Percentiles rank a stretch among this genome's conserved stretches.
Evolutionary conservation across 2,797 vertebrate genomes (phyloP).

Genomic region (Anguilla anguilla): DNA sequence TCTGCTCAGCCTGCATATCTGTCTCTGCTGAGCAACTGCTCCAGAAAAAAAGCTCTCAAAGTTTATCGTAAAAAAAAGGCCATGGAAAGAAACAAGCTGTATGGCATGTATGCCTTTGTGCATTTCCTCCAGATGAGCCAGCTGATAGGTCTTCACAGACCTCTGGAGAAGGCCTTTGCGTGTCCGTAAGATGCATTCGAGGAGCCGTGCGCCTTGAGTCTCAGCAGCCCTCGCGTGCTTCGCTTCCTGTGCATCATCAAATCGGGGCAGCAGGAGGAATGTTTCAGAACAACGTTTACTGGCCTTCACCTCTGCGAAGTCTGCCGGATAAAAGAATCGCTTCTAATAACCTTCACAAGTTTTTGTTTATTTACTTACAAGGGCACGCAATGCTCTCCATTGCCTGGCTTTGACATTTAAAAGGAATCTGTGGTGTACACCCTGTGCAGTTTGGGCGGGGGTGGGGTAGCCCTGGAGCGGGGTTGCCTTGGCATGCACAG

Average conservation of each 20-base stretch:
- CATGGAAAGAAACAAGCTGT: neutral
- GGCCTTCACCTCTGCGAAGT: neutral
- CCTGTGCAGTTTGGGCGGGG: neutral
- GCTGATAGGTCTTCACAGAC: neutral
- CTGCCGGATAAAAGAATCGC: constrained; percentile 6
- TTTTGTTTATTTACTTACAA: constrained; percentile 2
- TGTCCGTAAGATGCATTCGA: no score
- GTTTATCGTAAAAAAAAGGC: neutral
- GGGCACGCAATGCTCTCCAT: neutral
- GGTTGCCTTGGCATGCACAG: neutral
- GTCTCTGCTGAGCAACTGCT: neutral
- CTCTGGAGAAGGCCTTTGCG: neutral
- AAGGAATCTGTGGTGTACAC: neutral
- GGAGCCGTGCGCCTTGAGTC: neutral
- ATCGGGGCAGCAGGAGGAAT: neutral
- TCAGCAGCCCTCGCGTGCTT: neutral
- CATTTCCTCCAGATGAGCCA: neutral
- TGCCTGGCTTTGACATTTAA: constrained; percentile 19
- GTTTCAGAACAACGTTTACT: neutral
- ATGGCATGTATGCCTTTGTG: neutral
- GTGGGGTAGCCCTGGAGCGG: neutral
- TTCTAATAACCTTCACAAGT: constrained; percentile 7
- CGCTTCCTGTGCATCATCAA: constrained; percentile 6
- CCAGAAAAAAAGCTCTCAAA: neutral
- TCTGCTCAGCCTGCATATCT: neutral